Base-by-base conservation (phyloP, 2,888 invertebrate species). In the Spilosoma lubricipeda region DNA sequence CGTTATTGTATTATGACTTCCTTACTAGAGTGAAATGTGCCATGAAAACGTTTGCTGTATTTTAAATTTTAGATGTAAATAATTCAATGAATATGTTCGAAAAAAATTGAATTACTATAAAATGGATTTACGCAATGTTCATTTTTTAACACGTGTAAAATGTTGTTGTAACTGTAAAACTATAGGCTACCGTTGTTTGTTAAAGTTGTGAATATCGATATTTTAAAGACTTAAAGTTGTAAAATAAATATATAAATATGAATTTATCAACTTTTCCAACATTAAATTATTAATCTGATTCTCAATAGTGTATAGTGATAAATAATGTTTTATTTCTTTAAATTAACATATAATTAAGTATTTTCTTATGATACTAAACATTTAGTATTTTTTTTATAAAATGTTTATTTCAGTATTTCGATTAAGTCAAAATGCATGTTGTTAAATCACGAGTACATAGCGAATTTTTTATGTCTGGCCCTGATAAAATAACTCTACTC, bases 1-100 rank as follows among this genome's bases (percentile, higher is more conserved):
- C 72, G 71, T 45, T 78, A 71, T 69, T 74, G 63, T 76, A 74
- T 36, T 13, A 11, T 36, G 11, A 36, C 68, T 27, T 83, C 78
- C 73, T 42, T 20, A 65, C 63, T n/a, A 42, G 64, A 23, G 79
- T 75, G 75, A 65, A 77, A 79, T 68, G 73, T 39, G 5, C n/a
- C 15, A 13, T 5, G 13, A 27, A 27, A 27, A 27, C 4, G 4
- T 59, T 59, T n/a, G 5, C 27, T 27, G 13, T 3, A 4, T 81
- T 77, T 78, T 45, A 52, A 52, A 52, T 23, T 1, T 52, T 52
- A 23, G 5, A 48, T 20, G 48, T 20, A 4, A 48, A 48, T 18
- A 18, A 48, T 48, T 20, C 3, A 36, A 0, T 36, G 8, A 36
- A 36, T 36, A 36, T 36, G 5, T 5, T 36, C 36, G 36, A 36